These are phyloP conservation scores for Dexiosoma caninum DNA, from an alignment of 2,888 invertebrate species.

Conservation along the genomic window DNA sequence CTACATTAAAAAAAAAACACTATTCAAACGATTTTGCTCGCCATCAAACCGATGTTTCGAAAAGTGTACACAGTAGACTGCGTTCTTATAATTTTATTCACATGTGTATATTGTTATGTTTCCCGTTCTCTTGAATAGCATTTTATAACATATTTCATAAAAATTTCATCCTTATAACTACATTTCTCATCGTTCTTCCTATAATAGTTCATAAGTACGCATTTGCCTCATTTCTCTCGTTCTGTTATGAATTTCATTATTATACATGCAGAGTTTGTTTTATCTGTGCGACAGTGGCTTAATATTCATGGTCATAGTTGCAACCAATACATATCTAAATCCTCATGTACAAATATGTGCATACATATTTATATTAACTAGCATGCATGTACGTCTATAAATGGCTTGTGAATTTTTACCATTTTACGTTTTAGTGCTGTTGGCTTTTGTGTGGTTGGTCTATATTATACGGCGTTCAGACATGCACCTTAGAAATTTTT, in stretches of 20 bases:
- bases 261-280: constrained; percentile 48
- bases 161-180: constrained; percentile 1
- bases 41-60: no score
- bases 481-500: no score
- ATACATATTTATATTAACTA: not conserved
- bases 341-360: not conserved
- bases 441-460: no score
- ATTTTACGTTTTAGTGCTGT: no score
- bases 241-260: constrained; percentile 2
- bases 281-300: constrained; percentile 49
- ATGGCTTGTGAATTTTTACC: no score
- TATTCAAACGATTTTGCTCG: no score
- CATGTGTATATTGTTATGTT: not conserved
- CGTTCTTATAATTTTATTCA: not conserved
- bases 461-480: no score
- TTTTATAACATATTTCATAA: constrained; percentile 24
- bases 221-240: not conserved
- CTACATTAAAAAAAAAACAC: no score
- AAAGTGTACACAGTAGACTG: no score
- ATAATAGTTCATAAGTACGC: not conserved
- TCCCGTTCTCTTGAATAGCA: not conserved
- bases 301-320: constrained; percentile 33
- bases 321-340: constrained; percentile 1
- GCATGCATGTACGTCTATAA: no score
- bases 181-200: not conserved